Conservation (phyloP, 2,797 vertebrate species). For the Hirundo rustica region DNA sequence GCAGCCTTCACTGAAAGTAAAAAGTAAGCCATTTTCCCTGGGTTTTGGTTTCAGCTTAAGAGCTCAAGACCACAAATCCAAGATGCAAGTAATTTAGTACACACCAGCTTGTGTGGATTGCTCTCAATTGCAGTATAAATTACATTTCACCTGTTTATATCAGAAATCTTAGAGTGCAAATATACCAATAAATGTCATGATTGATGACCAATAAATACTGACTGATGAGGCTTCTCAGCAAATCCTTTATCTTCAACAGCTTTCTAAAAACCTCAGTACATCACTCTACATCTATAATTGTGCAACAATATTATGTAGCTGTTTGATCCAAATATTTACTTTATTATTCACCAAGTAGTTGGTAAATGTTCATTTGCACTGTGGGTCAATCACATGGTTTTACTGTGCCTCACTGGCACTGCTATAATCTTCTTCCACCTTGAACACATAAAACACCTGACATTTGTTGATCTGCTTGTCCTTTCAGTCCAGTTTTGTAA, state of each 20-base stretch:
- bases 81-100: conserved; percentile 9
- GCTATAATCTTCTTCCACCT: neutral
- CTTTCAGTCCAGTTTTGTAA: neutral
- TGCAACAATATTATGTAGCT: neutral
- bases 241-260: neutral
- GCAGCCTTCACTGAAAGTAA: neutral
- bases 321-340: neutral
- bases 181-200: neutral
- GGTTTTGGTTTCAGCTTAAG: neutral
- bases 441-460: neutral
- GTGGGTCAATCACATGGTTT: neutral
- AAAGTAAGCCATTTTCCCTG: neutral
- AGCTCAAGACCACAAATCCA: neutral
- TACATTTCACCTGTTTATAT: neutral
- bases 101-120: neutral
- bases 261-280: neutral
- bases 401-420: neutral
- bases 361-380: neutral
- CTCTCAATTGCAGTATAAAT: conserved; percentile 8
- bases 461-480: neutral
- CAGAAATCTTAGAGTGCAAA: neutral
- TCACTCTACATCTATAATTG: neutral
- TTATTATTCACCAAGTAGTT: neutral
- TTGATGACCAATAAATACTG: neutral
- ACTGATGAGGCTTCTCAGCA: neutral